Conservation (phyloP, 2,113 vertebrate species). For the Lepisosteus oculatus region DNA sequence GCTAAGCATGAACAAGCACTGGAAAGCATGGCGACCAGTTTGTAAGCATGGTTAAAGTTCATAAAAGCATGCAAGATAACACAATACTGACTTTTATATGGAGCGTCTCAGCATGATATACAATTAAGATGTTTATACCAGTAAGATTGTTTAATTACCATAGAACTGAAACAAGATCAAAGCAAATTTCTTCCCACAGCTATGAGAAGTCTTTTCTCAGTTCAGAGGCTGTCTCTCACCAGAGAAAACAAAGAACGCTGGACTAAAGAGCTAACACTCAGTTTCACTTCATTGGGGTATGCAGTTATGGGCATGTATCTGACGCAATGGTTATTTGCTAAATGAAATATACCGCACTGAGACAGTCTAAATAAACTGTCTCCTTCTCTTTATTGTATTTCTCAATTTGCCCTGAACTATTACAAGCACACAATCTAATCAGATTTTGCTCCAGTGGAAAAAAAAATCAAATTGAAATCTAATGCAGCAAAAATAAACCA, state of each 20-base stretch:
- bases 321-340: slow-evolving; percentile 38
- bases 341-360: slow-evolving; percentile 29
- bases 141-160: slow-evolving; percentile 10
- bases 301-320: slow-evolving; percentile 25
- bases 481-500: slow-evolving; percentile 38
- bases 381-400: slow-evolving; percentile 33
- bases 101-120: background rate
- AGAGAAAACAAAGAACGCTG: slow-evolving; percentile 23
- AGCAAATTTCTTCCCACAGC: background rate
- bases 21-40: background rate
- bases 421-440: slow-evolving; percentile 28
- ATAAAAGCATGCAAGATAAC: background rate
- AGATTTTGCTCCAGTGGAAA: slow-evolving; percentile 28
- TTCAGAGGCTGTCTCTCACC: background rate
- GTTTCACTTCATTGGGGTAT: slow-evolving; percentile 42
- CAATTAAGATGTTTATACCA: background rate
- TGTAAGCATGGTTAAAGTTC: background rate
- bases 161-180: slow-evolving; percentile 16
- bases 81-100: slow-evolving; percentile 3
- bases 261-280: slow-evolving; percentile 23
- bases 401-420: slow-evolving; percentile 30
- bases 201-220: slow-evolving; percentile 7
- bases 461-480: slow-evolving; percentile 41
- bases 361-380: slow-evolving; percentile 48
- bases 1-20: background rate